Conservation (phyloP, 2,113 vertebrate genomes). For the Dicaeum eximium region DNA sequence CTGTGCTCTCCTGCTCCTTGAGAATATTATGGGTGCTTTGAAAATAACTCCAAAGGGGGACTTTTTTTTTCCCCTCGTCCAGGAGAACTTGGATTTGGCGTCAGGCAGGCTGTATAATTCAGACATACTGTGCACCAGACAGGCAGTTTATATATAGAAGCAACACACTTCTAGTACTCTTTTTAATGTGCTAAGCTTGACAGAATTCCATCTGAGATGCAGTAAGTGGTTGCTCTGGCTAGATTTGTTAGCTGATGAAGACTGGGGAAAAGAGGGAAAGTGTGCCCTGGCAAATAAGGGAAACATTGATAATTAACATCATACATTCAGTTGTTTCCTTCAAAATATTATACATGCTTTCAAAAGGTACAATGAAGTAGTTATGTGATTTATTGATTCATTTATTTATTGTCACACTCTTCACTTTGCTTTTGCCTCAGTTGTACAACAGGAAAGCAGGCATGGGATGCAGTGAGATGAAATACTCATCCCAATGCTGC, state of each 20-base stretch:
- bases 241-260: background rate
- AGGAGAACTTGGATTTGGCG: background rate
- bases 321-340: background rate
- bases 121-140: background rate
- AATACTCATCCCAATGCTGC: background rate
- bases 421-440: background rate
- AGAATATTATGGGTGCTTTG: background rate
- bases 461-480: background rate
- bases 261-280: background rate
- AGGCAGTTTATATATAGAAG: conserved; percentile 6
- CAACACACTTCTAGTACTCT: background rate
- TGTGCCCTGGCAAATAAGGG: background rate
- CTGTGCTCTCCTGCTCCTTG: background rate
- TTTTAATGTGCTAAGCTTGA: conserved; percentile 8
- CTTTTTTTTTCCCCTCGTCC: too few relatives aligned
- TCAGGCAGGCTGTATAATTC: background rate
- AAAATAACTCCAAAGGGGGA: background rate
- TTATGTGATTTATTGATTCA: background rate
- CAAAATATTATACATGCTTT: background rate
- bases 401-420: background rate
- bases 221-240: background rate
- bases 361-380: background rate
- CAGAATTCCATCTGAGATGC: background rate
- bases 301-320: background rate
- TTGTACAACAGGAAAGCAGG: background rate